A percentile compares a stretch with the other conserved stretches of the same genome.
Conservation (phyloP, 2,797 vertebrate species). For the Periophthalmus magnuspinnatus region DNA sequence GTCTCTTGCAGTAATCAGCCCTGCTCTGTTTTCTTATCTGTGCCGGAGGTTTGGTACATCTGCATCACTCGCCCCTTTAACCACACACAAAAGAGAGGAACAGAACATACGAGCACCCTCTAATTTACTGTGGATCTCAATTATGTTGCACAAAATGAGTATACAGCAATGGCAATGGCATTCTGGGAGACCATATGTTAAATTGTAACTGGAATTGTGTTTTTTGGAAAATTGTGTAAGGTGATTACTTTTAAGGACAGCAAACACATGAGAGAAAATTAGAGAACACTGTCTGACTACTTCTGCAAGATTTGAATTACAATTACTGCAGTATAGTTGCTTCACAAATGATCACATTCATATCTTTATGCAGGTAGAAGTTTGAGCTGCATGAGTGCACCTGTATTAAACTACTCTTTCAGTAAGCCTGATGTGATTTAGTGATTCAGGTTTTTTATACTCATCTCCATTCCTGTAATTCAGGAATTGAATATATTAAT, state of each 20-base stretch:
- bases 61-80: conserved; percentile 49
- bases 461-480: neutral
- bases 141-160: conserved; percentile 48
- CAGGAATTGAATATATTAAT: neutral
- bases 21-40: conserved; percentile 4
- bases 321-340: neutral
- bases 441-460: neutral
- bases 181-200: neutral
- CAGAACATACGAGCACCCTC: conserved; percentile 48
- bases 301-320: neutral
- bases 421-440: neutral
- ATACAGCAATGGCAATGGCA: conserved; percentile 17
- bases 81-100: conserved; percentile 43
- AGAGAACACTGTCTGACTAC: neutral
- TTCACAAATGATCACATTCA: neutral
- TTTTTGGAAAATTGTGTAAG: neutral
- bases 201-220: neutral
- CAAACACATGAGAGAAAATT: conserved; percentile 17
- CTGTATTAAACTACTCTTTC: neutral
- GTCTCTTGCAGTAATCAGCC: conserved; percentile 35
- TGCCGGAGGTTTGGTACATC: conserved; percentile 38
- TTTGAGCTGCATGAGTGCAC: neutral
- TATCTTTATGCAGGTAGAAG: neutral
- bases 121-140: conserved; percentile 64
- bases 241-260: conserved; percentile 12